Evolutionary conservation across 2,888 invertebrate genomes (phyloP).

Genomic region (Drosophila kuntzei): DNA sequence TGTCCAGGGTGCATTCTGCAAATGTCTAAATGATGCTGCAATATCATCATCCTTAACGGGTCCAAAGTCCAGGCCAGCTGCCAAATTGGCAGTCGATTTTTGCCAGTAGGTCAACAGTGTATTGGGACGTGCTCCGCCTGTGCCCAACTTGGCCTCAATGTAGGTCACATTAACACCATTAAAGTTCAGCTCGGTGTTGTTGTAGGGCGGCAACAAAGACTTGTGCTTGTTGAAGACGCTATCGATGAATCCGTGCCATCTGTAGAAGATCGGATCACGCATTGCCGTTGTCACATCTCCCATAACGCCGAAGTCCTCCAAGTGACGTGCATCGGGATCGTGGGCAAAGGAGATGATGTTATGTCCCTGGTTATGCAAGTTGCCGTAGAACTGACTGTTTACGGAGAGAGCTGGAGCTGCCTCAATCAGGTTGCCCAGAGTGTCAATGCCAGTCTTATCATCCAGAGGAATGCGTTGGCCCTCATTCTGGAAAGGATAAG

Average conservation of each 20-base stretch:
- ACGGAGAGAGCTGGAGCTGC: constrained; percentile 88
- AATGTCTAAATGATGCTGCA: constrained; percentile 90
- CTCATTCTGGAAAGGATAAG: constrained; percentile 45
- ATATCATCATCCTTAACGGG: constrained; percentile 88
- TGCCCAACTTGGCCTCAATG: constrained; percentile 69
- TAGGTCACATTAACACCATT: constrained; percentile 66
- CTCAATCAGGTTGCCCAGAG: constrained; percentile 92
- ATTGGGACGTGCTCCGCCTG: constrained; percentile 85
- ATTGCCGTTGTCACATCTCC: constrained; percentile 93
- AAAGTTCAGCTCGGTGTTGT: constrained; percentile 77
- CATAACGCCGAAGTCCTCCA: constrained; percentile 92
- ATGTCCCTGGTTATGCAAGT: constrained; percentile 93
- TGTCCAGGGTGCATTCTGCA: constrained; percentile 90
- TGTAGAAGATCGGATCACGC: constrained; percentile 94
- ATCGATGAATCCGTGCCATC: constrained; percentile 93
- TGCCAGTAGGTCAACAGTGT: constrained; percentile 91
- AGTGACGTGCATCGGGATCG: constrained; percentile 90
- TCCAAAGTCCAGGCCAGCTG: constrained; percentile 92
- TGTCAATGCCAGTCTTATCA: constrained; percentile 89
- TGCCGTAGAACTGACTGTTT: constrained; percentile 90
- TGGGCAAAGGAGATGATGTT: constrained; percentile 91
- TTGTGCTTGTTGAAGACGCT: constrained; percentile 91
- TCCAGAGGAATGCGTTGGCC: constrained; percentile 79
- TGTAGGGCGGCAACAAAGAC: constrained; percentile 87
- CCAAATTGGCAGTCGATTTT: constrained; percentile 91